These are phyloP conservation scores for Epizoanthus scotinus DNA, from an alignment of 92 coral and sea anemone genomes.

Conservation along the genomic window DNA sequence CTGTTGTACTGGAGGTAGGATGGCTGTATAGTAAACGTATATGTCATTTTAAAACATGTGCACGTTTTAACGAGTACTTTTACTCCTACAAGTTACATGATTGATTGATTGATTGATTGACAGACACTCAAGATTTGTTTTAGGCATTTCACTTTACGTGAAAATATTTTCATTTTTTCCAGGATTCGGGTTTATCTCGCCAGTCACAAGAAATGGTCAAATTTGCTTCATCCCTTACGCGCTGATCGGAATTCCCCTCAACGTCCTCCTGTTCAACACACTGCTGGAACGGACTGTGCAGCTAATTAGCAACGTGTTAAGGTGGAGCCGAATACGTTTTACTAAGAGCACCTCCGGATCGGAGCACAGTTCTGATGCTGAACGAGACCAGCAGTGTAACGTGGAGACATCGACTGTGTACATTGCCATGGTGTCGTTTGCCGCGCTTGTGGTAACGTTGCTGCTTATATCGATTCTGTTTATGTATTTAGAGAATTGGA, in stretches of 20 bases:
- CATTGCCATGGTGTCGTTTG: conserved; percentile 41
- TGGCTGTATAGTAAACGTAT: no score
- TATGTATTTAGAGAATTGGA: conserved; percentile 55
- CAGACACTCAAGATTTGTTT: no score
- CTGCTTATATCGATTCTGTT: conserved; percentile 49
- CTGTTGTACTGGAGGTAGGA: no score
- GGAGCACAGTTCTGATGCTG: not conserved
- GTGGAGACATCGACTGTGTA: conserved; percentile 43
- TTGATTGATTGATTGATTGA: no score
- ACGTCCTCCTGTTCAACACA: conserved; percentile 64
- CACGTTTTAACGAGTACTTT: not conserved
- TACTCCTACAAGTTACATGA: no score
- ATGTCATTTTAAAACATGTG: no score
- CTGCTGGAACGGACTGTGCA: conserved; percentile 53
- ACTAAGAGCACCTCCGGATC: conserved; percentile 20
- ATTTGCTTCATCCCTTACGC: conserved; percentile 60
- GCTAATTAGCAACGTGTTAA: conserved; percentile 35
- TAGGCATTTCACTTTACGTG: not conserved
- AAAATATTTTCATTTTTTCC: not conserved
- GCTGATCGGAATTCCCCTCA: conserved; percentile 62
- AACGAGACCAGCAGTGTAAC: not conserved
- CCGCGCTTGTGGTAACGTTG: conserved; percentile 5
- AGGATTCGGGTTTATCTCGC: conserved; percentile 66
- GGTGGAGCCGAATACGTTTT: conserved; percentile 10
- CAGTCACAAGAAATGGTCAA: conserved; percentile 57